These are phyloP conservation scores for Hyaena hyaena DNA, from an alignment of 2,113 vertebrate genomes.

Conservation along the genomic window DNA sequence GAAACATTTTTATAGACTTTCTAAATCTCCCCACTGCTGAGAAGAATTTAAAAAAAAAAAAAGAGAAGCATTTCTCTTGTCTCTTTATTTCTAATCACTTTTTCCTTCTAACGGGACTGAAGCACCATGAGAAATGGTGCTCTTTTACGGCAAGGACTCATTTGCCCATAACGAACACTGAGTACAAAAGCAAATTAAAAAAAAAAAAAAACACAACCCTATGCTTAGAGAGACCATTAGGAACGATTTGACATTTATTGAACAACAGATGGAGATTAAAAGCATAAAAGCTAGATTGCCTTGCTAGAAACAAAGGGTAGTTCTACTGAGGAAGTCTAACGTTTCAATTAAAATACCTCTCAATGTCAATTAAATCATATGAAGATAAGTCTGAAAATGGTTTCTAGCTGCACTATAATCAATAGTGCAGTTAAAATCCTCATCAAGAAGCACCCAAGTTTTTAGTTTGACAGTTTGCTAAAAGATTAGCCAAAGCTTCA, in stretches of 20 bases:
- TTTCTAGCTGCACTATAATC: conserved; percentile 79
- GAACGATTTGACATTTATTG: conserved; percentile 88
- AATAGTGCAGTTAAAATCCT: conserved; percentile 81
- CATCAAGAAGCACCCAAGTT: conserved; percentile 77
- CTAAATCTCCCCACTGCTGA: conserved; percentile 67
- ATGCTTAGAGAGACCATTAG: conserved; percentile 84
- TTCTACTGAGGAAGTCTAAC: conserved; percentile 79
- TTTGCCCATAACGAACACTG: conserved; percentile 83
- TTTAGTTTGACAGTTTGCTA: conserved; percentile 80
- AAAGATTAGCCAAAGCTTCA: conserved; percentile 81
- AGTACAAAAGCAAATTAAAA: conserved; percentile 85
- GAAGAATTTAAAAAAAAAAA: conserved; percentile 62
- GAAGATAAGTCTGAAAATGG: conserved; percentile 76
- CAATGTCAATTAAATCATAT: conserved; percentile 81
- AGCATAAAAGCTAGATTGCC: conserved; percentile 86
- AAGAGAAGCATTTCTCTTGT: conserved; percentile 66
- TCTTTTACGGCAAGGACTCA: conserved; percentile 79
- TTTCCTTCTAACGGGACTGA: conserved; percentile 78
- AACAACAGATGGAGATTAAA: conserved; percentile 89
- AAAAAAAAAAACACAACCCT: conserved; percentile 23
- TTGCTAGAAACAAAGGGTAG: conserved; percentile 82
- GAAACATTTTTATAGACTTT: conserved; percentile 75
- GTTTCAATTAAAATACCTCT: conserved; percentile 83
- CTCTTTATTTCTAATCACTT: conserved; percentile 79
- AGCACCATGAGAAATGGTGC: conserved; percentile 78